Evolutionary conservation across 1,140 invertebrate species (phyloP).

Genomic region (Papilio glaucus): DNA sequence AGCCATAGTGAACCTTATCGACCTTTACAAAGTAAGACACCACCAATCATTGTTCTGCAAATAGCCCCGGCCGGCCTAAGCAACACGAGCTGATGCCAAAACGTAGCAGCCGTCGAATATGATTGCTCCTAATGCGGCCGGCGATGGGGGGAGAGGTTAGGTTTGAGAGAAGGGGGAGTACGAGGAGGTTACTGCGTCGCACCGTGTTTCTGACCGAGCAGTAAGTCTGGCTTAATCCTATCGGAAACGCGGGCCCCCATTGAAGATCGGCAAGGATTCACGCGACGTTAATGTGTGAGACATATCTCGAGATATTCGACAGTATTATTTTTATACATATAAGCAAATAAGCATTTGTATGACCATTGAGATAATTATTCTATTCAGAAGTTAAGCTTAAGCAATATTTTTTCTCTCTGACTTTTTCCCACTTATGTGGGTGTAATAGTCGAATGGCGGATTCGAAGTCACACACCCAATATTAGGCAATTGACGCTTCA

Average conservation of each 20-base stretch:
- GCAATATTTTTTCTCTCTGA: too few species aligned
- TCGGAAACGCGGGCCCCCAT: constrained; percentile 80
- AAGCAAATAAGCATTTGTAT: too few species aligned
- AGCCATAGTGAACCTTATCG: constrained; percentile 56
- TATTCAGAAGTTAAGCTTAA: too few species aligned
- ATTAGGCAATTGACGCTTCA: too few species aligned
- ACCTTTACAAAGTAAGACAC: constrained; percentile 73
- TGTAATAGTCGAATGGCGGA: too few species aligned
- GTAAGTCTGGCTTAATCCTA: constrained; percentile 83
- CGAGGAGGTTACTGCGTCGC: constrained; percentile 64
- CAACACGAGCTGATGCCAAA: constrained; percentile 80
- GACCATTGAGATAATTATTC: too few species aligned
- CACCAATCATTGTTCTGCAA: constrained; percentile 77
- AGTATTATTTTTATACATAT: not conserved
- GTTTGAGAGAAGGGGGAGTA: constrained; percentile 47
- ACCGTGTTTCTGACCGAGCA: constrained; percentile 80
- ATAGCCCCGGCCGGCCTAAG: constrained; percentile 71
- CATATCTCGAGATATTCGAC: constrained; percentile 50
- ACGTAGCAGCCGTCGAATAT: constrained; percentile 80
- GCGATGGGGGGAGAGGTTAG: constrained; percentile 51
- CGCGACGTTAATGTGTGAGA: constrained; percentile 46
- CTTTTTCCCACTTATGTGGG: too few species aligned
- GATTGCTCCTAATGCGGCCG: constrained; percentile 79
- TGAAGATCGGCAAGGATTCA: constrained; percentile 71
- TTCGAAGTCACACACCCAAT: too few species aligned